phyloP scores from a whole-genome alignment of 2,113 vertebrate species.

The Macaca mulatta region DNA sequence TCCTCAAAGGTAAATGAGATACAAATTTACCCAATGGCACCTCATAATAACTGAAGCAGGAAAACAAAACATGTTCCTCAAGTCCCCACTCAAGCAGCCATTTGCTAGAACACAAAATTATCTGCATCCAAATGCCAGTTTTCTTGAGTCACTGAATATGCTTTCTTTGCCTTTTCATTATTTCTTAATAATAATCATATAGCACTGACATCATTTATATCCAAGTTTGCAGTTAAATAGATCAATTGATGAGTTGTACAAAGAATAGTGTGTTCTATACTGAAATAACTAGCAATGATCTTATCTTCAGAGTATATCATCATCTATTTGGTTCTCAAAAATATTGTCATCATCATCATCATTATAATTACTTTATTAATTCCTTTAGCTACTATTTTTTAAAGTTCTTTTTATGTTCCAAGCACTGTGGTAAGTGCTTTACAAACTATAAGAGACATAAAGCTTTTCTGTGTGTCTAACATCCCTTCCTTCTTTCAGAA shows the following conservation, averaged over 20 bases:
- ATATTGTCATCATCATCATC: neutral
- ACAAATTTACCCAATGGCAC: neutral
- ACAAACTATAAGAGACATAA: neutral
- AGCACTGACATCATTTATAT: neutral
- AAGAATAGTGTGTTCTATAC: neutral
- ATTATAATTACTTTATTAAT: neutral
- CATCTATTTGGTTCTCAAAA: neutral
- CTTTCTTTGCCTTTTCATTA: neutral
- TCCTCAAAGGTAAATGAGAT: neutral
- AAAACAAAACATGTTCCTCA: neutral
- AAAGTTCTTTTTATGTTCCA: neutral
- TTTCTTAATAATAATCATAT: neutral
- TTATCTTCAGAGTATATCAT: neutral
- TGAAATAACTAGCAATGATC: neutral
- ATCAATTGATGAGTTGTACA: neutral
- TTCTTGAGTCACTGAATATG: neutral
- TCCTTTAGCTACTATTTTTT: neutral
- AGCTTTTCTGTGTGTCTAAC: neutral
- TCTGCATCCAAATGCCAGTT: neutral
- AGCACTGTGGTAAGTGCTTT: neutral
- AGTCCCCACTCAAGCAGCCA: neutral
- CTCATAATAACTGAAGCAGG: neutral
- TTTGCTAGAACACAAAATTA: neutral
- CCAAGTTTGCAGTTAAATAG: neutral
- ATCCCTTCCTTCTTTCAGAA: neutral